Evolutionary conservation across 2,888 invertebrate species (phyloP).

Genomic region (Oligia latruncula): DNA sequence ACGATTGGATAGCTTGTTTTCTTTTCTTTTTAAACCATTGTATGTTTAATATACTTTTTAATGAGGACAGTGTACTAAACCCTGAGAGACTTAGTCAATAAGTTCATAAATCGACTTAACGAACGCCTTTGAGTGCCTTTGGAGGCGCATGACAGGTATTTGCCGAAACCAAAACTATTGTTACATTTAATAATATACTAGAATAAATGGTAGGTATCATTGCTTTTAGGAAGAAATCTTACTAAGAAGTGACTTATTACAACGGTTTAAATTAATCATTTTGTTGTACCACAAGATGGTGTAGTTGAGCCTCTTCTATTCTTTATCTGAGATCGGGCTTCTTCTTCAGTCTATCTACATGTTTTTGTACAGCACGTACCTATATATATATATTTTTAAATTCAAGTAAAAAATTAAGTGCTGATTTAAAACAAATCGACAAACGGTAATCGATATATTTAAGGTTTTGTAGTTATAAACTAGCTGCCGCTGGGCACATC

Average conservation of each 20-base stretch:
- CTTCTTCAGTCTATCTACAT: not conserved
- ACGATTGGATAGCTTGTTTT: conserved; percentile 6
- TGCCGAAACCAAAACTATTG: not conserved
- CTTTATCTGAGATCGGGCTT: not conserved
- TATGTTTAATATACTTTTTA: conserved; percentile 17
- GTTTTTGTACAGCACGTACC: not conserved
- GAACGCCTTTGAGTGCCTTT: conserved; percentile 14
- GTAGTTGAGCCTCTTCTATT: not conserved
- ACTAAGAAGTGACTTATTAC: too few species aligned
- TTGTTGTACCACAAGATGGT: not conserved
- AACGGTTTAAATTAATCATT: not conserved
- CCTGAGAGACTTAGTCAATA: too few species aligned
- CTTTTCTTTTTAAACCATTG: not conserved
- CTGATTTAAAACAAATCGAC: too few species aligned
- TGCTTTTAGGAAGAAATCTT: not conserved
- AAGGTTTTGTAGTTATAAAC: too few species aligned
- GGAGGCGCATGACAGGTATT: not conserved
- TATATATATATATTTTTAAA: too few species aligned
- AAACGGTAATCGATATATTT: too few species aligned
- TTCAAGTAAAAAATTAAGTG: too few species aligned
- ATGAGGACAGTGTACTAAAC: not conserved
- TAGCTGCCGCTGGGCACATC: too few species aligned
- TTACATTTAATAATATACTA: not conserved
- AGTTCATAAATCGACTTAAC: not conserved
- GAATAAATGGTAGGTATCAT: not conserved